Base-by-base conservation (phyloP, 2,113 vertebrate species). In the Malurus elegans region DNA sequence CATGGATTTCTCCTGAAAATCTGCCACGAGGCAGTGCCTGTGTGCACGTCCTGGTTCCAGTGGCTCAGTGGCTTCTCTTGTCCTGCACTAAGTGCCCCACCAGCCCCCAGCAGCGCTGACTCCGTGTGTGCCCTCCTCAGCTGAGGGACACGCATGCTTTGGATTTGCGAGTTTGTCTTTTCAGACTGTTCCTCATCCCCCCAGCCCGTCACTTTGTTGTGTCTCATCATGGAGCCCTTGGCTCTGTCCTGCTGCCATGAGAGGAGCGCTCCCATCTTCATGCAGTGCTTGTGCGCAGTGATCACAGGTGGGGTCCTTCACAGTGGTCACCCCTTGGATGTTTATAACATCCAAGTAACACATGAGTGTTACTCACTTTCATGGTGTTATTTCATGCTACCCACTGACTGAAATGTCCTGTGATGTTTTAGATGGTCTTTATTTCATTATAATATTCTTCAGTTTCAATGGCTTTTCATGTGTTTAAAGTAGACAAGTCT, bases 31-130 rank as follows among this genome's bases (percentile, higher is more conserved):
- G 6, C 40, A 78, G 34, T 47, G 60, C n/a, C n/a, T 4, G 0
- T 18, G 71, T 56, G 50, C 45, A 13, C 0, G 23, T 32, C 38
- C 19, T 0, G 0, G 20, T 10, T 83, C 11, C 42, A 0, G 0
- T 11, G 45, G 76, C 50, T 71, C 60, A 13, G 16, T 1, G 4
- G 17, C 51, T 75, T 53, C 24, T 32, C 24, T 24, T 44, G 29
- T 23, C 9, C 42, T 38, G 42, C 47, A 28, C 19, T n/a, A 62
- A 62, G 71, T 69, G 66, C 19, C 40, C 21, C 1, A 0, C 1
- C 15, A 8, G 82, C 12, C 47, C 62, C 47, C 1, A 9, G 62
- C 6, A 73, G 58, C 0, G 1, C 62, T 5, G 3, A 44, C 53
- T 42, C 25, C 3, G 0, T 44, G 36, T 8, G 7, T 6, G 12